Conservation (phyloP, 2,888 invertebrate genomes). For the Polylopha cassiicola region DNA sequence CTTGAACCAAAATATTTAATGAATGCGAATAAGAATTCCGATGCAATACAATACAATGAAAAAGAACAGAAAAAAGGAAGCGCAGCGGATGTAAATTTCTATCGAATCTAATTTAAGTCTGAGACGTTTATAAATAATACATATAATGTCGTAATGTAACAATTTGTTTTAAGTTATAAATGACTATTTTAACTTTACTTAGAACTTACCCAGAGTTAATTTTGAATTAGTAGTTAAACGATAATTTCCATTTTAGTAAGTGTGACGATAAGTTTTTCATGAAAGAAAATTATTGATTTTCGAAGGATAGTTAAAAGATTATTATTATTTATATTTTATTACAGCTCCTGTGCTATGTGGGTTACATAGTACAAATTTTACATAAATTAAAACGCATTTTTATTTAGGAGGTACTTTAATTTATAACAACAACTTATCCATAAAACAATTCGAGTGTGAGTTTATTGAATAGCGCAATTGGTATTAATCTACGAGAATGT, state of each 20-base stretch:
- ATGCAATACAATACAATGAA: conserved; percentile 25
- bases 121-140: conserved; percentile 17
- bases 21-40: conserved; percentile 33
- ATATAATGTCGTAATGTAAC: no score
- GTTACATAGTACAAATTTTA: no score
- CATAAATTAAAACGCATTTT: conserved; percentile 4
- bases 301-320: no score
- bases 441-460: conserved; percentile 36
- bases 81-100: conserved; percentile 15
- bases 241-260: no score
- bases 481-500: conserved; percentile 10
- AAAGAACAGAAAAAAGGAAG: conserved; percentile 11
- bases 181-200: no score
- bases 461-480: conserved; percentile 4
- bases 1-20: conserved; percentile 29
- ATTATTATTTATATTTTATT: no score
- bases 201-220: no score
- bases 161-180: no score
- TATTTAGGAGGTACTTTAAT: conserved; percentile 29
- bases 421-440: conserved; percentile 43
- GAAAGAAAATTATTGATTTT: no score
- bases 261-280: no score
- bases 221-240: no score
- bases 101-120: conserved; percentile 17
- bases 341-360: no score